Percentiles rank a stretch among this genome's conserved stretches.
These are phyloP conservation scores for Galbula dea DNA, from an alignment of 2,113 vertebrate genomes.

Conservation along the genomic window DNA sequence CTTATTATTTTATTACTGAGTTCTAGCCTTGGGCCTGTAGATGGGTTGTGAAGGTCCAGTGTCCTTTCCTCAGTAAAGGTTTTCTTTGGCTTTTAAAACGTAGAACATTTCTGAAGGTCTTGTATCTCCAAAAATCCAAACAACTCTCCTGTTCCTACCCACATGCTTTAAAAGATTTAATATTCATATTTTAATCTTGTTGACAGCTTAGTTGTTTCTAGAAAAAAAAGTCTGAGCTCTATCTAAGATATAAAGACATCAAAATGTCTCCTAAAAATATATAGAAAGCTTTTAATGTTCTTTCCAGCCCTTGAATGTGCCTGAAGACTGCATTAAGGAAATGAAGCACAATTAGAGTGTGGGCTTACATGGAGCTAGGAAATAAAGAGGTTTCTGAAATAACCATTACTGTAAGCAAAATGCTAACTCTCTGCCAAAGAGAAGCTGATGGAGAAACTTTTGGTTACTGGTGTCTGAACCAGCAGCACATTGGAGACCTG, in stretches of 20 bases:
- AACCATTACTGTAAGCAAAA: not conserved
- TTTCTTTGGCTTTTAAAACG: not conserved
- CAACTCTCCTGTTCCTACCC: not conserved
- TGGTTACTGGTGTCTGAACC: not conserved
- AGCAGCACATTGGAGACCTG: not conserved
- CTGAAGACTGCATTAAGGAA: constrained; percentile 7
- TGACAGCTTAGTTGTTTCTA: not conserved
- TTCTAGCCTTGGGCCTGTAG: not conserved
- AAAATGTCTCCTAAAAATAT: constrained; percentile 14
- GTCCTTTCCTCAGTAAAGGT: not conserved
- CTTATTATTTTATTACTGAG: not conserved
- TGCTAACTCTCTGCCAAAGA: not conserved
- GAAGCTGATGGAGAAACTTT: not conserved
- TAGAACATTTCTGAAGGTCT: not conserved
- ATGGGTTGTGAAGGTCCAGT: not conserved
- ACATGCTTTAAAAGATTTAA: not conserved
- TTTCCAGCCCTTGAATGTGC: not conserved
- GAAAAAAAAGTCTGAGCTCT: not conserved
- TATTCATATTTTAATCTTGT: not conserved
- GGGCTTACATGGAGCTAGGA: not conserved
- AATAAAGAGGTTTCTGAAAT: not conserved
- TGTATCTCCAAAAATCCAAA: not conserved
- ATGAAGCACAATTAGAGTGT: not conserved
- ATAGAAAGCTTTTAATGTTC: not conserved
- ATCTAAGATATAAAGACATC: not conserved